Evolutionary conservation across 2,888 invertebrate genomes (phyloP), one percentile per base, ranked within the genome.

Genomic region (Stegana nigrithorax): DNA sequence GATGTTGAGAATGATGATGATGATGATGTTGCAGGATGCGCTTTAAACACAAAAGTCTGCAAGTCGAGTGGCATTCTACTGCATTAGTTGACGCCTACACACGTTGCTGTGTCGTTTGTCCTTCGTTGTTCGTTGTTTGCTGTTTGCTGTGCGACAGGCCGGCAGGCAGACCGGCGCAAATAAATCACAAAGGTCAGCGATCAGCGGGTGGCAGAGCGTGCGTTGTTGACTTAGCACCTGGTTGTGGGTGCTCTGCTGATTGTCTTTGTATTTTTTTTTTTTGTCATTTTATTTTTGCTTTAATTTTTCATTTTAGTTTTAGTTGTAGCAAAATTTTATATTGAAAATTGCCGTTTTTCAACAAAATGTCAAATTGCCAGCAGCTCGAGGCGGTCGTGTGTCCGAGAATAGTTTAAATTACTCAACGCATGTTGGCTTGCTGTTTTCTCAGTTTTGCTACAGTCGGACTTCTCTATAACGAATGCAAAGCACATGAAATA

Each of bases 41-140:
- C 63, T 57, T 32, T 63, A 66, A 71, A 55, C 53, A 55, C 32
- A 71, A 70, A 12, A 53, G 19, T 17, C 25, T 21, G 53, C 19
- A 55, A n/a, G n/a, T 67, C 64, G 76, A 78, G 76, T 72, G 69
- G 44, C 64, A 66, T 67, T 69, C 42, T n/a, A 69, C 66, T 65
- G 59, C 53, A 60, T 62, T 61, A 36, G 53, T 36, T n/a, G 78
- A 75, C 75, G 75, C 75, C 75, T 76, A 78, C 75, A 78, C 75
- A 76, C 68, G 44, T 56, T n/a, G n/a, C n/a, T n/a, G n/a, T n/a
- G n/a, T n/a, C n/a, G n/a, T n/a, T n/a, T n/a, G n/a, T n/a, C n/a
- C n/a, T 58, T 78, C 67, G 78, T 75, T 76, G 76, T 75, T 64
- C 73, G 73, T 58, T 39, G 62, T 59, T 56, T 63, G 17, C 8